Base-by-base conservation (phyloP, 2,888 invertebrate species). In the Mythimna impura region DNA sequence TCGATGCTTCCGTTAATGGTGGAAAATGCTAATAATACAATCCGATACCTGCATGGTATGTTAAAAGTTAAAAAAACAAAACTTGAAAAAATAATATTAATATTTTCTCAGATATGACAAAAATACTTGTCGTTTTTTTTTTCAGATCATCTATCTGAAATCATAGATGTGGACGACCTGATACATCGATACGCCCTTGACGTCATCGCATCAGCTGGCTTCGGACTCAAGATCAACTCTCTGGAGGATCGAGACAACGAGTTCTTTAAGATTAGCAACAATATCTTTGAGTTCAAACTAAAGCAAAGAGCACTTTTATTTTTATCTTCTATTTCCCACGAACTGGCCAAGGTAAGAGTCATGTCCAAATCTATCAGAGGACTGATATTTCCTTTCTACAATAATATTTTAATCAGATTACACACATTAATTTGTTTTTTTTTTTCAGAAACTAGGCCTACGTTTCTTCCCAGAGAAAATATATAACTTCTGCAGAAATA, bases 161-260 rank as follows among this genome's bases (percentile, higher is more conserved):
- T 91, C 17, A 80, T 96, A 0, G 94, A 97, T 43, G 89, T 95
- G 0, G 95, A 95, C 36, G 96, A 97, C 70, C 71, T 95, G 3
- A 94, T 96, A 65, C 94, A 96, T 1, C 93, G 97, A 3, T 97
- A 96, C 81, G 95, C 97, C 0, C 97, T 95, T 84, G 97, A 97
- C 86, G 97, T 97, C 30, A 97, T 97, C 25, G 97, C 97, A 0
- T 96, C 96, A 0, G 92, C 95, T 3, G 97, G 96, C 0, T 97
- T 97, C 78, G 97, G 97, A 0, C 91, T 97, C 0, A 90, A 94
- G 75, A 94, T 97, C 1, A 95, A 97, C 87, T 97, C 97, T 0
- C 75, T 97, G 47, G 92, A 93, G 60, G 93, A 97, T 40, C 93
- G 90, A 34, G 88, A 96, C 0, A 97, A 97, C 75, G 94, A 97